Conservation (phyloP, 37 sponge, comb jelly and placozoan genomes). For the Chondrilla cf. caribensis region DNA sequence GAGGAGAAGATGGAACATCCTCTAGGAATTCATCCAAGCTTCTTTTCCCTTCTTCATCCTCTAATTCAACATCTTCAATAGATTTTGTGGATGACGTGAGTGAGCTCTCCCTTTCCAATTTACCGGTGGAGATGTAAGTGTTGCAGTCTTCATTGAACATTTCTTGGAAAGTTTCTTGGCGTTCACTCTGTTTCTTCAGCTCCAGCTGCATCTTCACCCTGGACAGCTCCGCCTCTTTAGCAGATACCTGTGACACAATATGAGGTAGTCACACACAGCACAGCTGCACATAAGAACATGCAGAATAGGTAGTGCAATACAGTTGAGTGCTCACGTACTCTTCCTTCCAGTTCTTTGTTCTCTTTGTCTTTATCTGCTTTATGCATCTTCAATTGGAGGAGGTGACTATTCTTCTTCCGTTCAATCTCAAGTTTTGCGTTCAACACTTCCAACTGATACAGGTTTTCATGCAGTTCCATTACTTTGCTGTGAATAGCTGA, state of each 20-base stretch:
- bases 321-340: neutral
- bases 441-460: constrained; percentile 24
- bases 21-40: constrained; percentile 58
- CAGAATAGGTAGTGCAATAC: neutral
- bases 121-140: constrained; percentile 45
- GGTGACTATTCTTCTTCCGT: constrained; percentile 38
- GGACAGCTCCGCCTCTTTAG: constrained; percentile 24
- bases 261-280: too few species aligned
- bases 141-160: constrained; percentile 66
- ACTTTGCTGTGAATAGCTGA: constrained; percentile 31
- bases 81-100: constrained; percentile 15
- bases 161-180: constrained; percentile 58
- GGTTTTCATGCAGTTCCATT: constrained; percentile 34
- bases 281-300: too few species aligned
- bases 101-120: constrained; percentile 35
- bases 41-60: constrained; percentile 53
- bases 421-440: constrained; percentile 39
- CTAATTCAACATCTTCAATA: constrained; percentile 59
- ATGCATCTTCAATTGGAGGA: constrained; percentile 33
- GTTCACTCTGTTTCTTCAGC: constrained; percentile 20
- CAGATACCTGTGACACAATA: neutral
- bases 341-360: constrained; percentile 13
- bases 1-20: constrained; percentile 23
- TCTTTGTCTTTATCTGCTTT: constrained; percentile 20
- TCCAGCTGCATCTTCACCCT: constrained; percentile 12